phyloP scores from a whole-genome alignment of 2,888 invertebrate genomes.

The Tillus elongatus region DNA sequence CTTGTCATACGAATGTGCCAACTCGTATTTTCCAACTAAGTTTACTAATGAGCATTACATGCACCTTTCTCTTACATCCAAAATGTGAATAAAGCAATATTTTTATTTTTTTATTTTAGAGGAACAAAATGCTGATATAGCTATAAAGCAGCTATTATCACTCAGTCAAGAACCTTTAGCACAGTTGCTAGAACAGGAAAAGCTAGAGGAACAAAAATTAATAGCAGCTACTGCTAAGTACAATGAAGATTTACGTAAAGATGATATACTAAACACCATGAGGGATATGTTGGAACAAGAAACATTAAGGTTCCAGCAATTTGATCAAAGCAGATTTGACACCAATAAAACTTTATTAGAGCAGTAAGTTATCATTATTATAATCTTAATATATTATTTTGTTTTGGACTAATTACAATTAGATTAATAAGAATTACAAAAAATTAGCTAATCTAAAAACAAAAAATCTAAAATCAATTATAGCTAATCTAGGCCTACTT shows the following conservation, averaged over 20 bases:
- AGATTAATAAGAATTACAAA: too few species aligned
- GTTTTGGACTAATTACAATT: conserved; percentile 5
- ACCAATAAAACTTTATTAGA: conserved; percentile 54
- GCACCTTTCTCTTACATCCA: too few species aligned
- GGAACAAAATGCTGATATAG: conserved; percentile 57
- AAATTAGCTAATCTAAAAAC: too few species aligned
- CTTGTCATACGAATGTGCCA: too few species aligned
- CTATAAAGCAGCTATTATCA: conserved; percentile 57
- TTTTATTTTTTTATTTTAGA: conserved; percentile 35
- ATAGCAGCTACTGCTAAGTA: conserved; percentile 51
- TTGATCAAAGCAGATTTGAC: conserved; percentile 49
- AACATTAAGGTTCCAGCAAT: conserved; percentile 52
- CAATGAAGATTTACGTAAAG: conserved; percentile 52
- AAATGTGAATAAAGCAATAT: too few species aligned
- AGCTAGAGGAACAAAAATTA: conserved; percentile 55
- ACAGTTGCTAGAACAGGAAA: conserved; percentile 58
- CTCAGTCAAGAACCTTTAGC: conserved; percentile 53
- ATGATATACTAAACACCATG: conserved; percentile 64
- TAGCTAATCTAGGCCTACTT: too few species aligned
- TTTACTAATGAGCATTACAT: too few species aligned
- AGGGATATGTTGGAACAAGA: conserved; percentile 60
- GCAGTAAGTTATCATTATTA: conserved; percentile 46
- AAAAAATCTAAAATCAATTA: too few species aligned
- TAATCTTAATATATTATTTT: conserved; percentile 18
- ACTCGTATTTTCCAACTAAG: too few species aligned